A percentile compares a stretch with the other conserved stretches of the same genome.
These are phyloP conservation scores for Coelopa pilipes DNA, from an alignment of 2,888 invertebrate genomes.

Conservation along the genomic window DNA sequence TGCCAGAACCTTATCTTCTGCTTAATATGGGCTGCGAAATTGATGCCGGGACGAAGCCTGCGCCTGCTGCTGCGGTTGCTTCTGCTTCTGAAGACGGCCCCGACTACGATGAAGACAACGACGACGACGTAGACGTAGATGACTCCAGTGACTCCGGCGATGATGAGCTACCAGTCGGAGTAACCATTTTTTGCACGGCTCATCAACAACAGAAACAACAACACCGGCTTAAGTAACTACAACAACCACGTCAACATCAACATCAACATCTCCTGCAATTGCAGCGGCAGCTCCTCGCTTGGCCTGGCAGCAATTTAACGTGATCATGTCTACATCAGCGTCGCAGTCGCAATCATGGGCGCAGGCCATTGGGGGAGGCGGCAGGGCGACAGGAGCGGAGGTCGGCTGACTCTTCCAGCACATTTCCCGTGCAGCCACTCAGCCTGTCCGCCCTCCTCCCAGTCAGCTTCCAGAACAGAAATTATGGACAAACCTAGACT, in stretches of 20 bases:
- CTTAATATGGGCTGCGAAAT: slow-evolving; percentile 19
- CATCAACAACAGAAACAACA: neutral
- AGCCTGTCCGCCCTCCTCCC: neutral
- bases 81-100: neutral
- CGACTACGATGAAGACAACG: neutral
- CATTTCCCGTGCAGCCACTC: neutral
- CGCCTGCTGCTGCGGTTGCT: neutral
- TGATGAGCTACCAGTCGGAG: slow-evolving; percentile 21
- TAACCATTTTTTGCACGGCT: neutral
- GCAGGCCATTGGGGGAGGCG: too few species aligned
- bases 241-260: slow-evolving; percentile 8
- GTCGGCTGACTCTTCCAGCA: neutral
- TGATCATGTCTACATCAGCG: slow-evolving; percentile 55
- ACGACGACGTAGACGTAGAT: too few species aligned
- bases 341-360: neutral
- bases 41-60: neutral
- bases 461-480: neutral
- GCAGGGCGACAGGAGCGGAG: neutral
- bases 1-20: neutral
- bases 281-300: neutral
- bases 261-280: slow-evolving; percentile 6
- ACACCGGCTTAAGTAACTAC: neutral
- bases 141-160: neutral
- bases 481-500: neutral
- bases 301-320: slow-evolving; percentile 62